Evolutionary conservation across 2,797 vertebrate genomes (phyloP).

Genomic region (Picus viridis): DNA sequence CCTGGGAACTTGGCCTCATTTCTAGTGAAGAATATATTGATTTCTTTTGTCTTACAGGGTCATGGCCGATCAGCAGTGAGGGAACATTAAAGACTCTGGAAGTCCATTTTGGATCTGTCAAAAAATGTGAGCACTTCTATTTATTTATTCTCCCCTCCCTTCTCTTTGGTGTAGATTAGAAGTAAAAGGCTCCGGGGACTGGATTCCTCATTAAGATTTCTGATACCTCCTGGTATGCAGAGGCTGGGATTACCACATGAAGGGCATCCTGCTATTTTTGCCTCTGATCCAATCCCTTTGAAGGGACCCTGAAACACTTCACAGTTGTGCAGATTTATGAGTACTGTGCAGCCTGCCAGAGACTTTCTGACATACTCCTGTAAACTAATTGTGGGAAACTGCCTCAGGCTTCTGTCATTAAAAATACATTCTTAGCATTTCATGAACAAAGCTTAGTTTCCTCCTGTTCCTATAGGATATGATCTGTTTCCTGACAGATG

Average conservation of each 20-base stretch:
- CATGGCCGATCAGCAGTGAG: background rate
- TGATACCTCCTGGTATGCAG: background rate
- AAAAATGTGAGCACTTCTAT: background rate
- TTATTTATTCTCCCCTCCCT: constrained; percentile 14
- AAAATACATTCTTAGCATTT: constrained; percentile 57
- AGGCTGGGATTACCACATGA: constrained; percentile 46
- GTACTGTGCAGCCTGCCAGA: background rate
- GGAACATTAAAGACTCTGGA: background rate
- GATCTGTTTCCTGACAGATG: constrained; percentile 62
- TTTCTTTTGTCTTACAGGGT: background rate
- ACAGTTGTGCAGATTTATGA: constrained; percentile 40
- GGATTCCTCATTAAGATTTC: constrained; percentile 42
- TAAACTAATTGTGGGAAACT: constrained; percentile 59
- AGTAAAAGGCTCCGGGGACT: background rate
- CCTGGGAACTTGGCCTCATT: background rate
- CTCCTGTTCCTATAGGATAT: constrained; percentile 62
- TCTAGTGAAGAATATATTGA: background rate
- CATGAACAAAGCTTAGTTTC: constrained; percentile 57
- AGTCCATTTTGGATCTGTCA: background rate
- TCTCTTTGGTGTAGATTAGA: constrained; percentile 3
- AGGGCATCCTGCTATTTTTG: constrained; percentile 59
- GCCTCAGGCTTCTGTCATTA: constrained; percentile 44
- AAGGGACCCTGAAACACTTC: constrained; percentile 35
- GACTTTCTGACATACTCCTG: constrained; percentile 34
- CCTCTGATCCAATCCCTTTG: constrained; percentile 42